These are phyloP conservation scores for Xerus inauris DNA, from an alignment of 2,113 vertebrate species.

Conservation along the genomic window DNA sequence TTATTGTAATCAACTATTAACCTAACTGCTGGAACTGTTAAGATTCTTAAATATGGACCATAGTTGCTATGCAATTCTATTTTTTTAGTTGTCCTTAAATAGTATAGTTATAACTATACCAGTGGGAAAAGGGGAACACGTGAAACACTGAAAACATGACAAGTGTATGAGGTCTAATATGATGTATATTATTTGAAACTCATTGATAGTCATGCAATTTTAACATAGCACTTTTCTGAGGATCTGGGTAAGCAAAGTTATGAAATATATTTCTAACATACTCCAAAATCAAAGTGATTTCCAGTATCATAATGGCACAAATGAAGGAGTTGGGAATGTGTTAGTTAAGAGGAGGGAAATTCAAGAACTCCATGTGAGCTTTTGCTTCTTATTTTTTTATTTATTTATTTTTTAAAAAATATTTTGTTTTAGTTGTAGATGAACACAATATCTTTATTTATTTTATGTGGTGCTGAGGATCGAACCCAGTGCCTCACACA, in stretches of 20 bases:
- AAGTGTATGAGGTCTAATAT: background rate
- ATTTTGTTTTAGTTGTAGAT: no score
- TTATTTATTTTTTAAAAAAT: no score
- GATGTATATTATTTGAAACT: slow-evolving; percentile 7
- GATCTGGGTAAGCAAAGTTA: background rate
- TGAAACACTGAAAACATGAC: background rate
- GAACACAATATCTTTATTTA: no score
- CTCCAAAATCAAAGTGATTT: background rate
- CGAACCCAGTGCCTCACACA: no score
- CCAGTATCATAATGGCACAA: background rate
- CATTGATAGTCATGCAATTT: background rate
- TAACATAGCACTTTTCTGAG: background rate
- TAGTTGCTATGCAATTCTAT: background rate
- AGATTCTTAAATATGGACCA: background rate
- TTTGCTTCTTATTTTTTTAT: background rate
- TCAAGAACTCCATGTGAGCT: background rate
- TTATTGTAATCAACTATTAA: background rate
- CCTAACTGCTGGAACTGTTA: slow-evolving; percentile 6
- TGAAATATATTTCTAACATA: background rate
- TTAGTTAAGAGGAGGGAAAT: background rate
- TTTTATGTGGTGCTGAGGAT: no score
- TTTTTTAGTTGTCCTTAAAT: background rate
- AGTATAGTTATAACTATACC: background rate
- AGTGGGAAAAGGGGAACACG: background rate
- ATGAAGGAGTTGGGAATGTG: background rate